Percentiles rank a stretch among this genome's conserved stretches.
phyloP scores from a whole-genome alignment of 2,888 invertebrate species.

The Formica aserva region DNA sequence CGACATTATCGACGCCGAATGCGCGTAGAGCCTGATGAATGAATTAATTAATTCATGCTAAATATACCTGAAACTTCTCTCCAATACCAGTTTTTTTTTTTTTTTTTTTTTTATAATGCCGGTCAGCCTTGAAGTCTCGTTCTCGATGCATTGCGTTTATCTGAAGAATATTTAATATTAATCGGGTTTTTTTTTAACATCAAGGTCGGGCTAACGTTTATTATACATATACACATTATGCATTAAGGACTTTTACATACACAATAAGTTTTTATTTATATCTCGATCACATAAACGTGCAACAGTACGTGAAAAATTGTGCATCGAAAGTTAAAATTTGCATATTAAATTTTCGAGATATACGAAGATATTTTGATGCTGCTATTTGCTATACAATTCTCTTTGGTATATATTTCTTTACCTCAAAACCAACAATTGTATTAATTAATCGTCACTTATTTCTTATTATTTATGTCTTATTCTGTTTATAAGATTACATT shows the following conservation, averaged over 20 bases:
- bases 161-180: conserved; percentile 13
- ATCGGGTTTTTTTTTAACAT: neutral
- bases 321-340: neutral
- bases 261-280: neutral
- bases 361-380: neutral
- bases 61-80: neutral
- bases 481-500: neutral
- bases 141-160: neutral
- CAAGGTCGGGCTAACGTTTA: neutral
- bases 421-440: neutral
- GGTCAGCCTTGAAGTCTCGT: neutral
- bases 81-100: neutral
- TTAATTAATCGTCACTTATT: neutral
- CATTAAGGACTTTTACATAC: neutral
- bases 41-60: conserved; percentile 14
- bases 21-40: neutral
- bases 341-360: conserved; percentile 3
- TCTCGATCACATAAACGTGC: neutral
- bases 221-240: neutral
- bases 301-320: neutral
- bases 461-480: neutral
- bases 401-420: neutral
- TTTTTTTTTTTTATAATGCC: neutral
- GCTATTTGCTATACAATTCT: neutral
- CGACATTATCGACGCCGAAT: neutral